These are phyloP conservation scores for Tachina lurida DNA, from an alignment of 2,888 invertebrate species.

Conservation along the genomic window DNA sequence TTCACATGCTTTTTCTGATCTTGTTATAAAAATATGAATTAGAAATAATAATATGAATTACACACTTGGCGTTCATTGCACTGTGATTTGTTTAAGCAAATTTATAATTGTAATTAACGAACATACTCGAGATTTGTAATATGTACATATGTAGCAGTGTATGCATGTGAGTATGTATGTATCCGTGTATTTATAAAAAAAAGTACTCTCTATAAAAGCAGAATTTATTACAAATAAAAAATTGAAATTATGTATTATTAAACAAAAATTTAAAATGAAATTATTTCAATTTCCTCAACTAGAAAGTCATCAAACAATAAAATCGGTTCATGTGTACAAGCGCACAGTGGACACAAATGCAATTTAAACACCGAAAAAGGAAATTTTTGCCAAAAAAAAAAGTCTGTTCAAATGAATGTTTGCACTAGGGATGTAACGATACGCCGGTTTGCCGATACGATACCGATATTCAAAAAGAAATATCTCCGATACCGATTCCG, in stretches of 20 bases:
- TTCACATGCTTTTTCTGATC: constrained; percentile 25
- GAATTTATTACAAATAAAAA: not conserved
- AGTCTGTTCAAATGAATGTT: too few species aligned
- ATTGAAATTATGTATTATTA: not conserved
- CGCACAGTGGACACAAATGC: not conserved
- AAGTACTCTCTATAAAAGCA: too few species aligned
- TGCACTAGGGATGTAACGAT: too few species aligned
- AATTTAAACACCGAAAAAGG: too few species aligned
- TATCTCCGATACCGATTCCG: too few species aligned
- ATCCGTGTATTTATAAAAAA: not conserved
- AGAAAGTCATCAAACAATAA: constrained; percentile 3
- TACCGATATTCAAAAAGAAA: too few species aligned
- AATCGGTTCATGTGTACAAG: not conserved
- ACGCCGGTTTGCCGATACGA: too few species aligned
- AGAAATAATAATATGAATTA: constrained; percentile 76
- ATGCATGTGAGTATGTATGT: not conserved
- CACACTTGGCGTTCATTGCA: constrained; percentile 65
- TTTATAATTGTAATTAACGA: constrained; percentile 13
- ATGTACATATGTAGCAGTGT: not conserved
- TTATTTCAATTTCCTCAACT: not conserved
- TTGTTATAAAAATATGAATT: constrained; percentile 73
- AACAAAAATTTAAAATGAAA: not conserved
- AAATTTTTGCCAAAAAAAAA: too few species aligned
- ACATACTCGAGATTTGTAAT: not conserved
- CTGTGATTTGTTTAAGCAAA: constrained; percentile 20